phyloP scores from a whole-genome alignment of 2,113 vertebrate genomes.

The Ictalurus punctatus region DNA sequence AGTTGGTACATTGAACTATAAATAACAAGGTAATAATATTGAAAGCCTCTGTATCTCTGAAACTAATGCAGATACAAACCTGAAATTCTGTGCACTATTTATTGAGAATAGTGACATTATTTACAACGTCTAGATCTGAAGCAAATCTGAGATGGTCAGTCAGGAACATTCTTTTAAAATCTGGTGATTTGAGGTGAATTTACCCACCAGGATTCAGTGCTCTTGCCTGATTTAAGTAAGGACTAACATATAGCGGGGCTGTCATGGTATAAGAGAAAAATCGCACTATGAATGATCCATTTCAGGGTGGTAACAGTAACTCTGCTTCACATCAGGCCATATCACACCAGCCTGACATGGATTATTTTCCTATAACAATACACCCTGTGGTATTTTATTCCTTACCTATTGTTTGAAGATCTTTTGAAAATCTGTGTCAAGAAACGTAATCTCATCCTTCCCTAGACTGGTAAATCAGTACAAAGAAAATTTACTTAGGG shows the following conservation, averaged over 20 bases:
- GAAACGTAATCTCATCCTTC: not conserved
- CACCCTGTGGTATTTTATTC: not conserved
- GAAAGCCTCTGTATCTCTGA: not conserved
- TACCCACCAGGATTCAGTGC: not conserved
- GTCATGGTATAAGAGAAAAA: not conserved
- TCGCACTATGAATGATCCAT: not conserved
- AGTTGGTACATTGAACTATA: not conserved
- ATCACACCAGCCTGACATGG: not conserved
- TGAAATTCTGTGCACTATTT: not conserved
- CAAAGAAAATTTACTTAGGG: not conserved
- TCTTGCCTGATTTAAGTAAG: not conserved
- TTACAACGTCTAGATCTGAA: not conserved
- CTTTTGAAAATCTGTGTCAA: not conserved
- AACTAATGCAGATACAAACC: not conserved
- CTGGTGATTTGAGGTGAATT: not conserved
- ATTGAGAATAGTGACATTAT: not conserved
- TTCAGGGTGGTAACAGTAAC: not conserved
- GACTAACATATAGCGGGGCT: not conserved
- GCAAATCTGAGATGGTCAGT: not conserved
- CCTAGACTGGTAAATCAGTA: not conserved
- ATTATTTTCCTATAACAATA: not conserved
- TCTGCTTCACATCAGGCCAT: not conserved
- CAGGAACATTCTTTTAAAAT: not conserved
- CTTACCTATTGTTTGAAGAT: not conserved
- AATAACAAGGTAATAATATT: not conserved